phyloP scores from a whole-genome alignment of 2,888 invertebrate genomes.

The Euspilapteryx auroguttella region DNA sequence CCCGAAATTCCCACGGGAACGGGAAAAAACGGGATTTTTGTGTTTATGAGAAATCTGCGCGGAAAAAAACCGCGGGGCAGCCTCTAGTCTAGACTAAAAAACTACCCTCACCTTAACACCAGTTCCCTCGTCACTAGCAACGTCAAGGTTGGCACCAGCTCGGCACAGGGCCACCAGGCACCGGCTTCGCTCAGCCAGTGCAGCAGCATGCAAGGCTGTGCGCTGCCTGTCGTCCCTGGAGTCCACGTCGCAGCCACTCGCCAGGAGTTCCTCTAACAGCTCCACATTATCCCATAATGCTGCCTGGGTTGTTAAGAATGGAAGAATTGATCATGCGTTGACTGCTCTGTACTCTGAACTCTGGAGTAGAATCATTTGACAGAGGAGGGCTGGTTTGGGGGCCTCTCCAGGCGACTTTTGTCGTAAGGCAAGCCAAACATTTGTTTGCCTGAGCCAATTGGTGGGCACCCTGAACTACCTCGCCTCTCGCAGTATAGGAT shows the following conservation, averaged over 20 bases:
- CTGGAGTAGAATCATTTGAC: no score
- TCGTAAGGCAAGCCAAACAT: no score
- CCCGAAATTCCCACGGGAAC: no score
- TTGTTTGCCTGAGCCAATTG: no score
- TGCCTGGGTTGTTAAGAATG: constrained; percentile 49
- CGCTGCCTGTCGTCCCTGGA: constrained; percentile 75
- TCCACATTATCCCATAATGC: constrained; percentile 89
- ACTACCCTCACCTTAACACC: constrained; percentile 61
- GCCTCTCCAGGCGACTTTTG: no score
- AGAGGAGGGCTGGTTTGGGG: no score
- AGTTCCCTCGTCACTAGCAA: constrained; percentile 67
- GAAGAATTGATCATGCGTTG: not conserved
- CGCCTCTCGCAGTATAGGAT: no score
- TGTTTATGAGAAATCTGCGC: no score
- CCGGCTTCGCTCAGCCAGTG: constrained; percentile 73
- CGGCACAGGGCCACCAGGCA: constrained; percentile 73
- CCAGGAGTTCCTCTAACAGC: constrained; percentile 76
- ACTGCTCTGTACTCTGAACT: no score
- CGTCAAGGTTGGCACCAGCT: constrained; percentile 72
- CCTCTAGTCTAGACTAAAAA: not conserved
- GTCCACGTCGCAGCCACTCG: constrained; percentile 68
- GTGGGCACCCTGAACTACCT: no score
- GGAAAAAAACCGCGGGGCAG: no score
- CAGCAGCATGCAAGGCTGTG: constrained; percentile 81
- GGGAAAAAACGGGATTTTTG: no score